Conservation (phyloP, 2,888 invertebrate species). For the Drosophila nr. fundita region DNA sequence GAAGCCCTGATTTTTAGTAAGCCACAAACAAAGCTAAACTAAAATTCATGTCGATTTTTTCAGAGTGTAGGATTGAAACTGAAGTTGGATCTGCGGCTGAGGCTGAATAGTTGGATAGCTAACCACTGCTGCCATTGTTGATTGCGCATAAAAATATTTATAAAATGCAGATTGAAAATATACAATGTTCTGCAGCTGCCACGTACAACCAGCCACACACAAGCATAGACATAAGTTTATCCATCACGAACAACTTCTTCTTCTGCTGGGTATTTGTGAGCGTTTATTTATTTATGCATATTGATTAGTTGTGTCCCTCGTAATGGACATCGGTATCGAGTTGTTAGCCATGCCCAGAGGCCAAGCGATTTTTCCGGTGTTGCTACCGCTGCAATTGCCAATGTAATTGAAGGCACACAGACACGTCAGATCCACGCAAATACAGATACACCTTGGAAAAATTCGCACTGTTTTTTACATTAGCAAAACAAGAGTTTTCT, state of each 20-base stretch:
- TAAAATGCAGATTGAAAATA: constrained; percentile 78
- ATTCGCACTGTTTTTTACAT: background rate
- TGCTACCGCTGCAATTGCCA: constrained; percentile 73
- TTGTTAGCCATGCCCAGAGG: constrained; percentile 41
- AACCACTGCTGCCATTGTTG: constrained; percentile 63
- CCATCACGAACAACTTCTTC: constrained; percentile 6
- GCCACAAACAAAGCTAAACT: background rate
- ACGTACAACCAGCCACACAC: background rate
- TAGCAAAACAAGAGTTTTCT: background rate
- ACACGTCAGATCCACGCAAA: background rate
- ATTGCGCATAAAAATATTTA: constrained; percentile 74
- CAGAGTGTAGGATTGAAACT: background rate
- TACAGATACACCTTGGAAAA: background rate
- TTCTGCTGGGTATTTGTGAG: constrained; percentile 42
- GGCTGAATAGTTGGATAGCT: constrained; percentile 18
- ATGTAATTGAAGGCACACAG: constrained; percentile 66
- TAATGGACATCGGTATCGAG: constrained; percentile 35
- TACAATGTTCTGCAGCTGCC: constrained; percentile 37
- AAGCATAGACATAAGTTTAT: background rate
- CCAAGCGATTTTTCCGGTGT: constrained; percentile 48
- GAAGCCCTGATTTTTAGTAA: too few relatives aligned
- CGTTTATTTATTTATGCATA: constrained; percentile 73
- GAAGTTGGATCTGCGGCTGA: background rate
- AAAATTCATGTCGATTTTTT: background rate
- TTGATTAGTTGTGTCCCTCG: constrained; percentile 56